Percentiles rank a stretch among this genome's conserved stretches.
Evolutionary conservation across 1,140 invertebrate genomes (phyloP).

Genomic region (Brachionus plicatilis): DNA sequence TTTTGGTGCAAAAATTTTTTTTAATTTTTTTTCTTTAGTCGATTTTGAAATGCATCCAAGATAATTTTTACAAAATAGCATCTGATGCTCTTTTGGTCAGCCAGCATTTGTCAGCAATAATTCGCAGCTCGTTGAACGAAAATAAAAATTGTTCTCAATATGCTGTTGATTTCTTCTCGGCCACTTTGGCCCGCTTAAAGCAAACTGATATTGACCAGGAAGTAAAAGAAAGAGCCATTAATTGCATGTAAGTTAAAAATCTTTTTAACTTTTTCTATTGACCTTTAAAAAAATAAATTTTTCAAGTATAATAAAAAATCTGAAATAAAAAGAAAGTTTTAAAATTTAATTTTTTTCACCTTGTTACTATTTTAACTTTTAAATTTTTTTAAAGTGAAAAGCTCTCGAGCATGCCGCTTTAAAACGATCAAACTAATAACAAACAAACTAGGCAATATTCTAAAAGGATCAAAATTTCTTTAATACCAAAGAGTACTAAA

Average conservation of each 20-base stretch:
- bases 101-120: conserved; percentile 87
- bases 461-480: too few species aligned
- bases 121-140: conserved; percentile 63
- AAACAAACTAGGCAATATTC: too few species aligned
- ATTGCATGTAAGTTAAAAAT: conserved; percentile 62
- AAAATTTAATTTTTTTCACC: too few species aligned
- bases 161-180: conserved; percentile 73
- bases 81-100: conserved; percentile 86
- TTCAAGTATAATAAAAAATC: too few species aligned
- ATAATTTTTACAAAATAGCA: conserved; percentile 96
- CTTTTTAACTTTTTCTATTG: neutral
- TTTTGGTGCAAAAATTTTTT: neutral
- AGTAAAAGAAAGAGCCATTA: conserved; percentile 93
- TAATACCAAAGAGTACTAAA: too few species aligned
- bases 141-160: conserved; percentile 72
- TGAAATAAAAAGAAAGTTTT: too few species aligned
- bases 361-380: too few species aligned
- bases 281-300: too few species aligned
- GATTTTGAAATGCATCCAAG: conserved; percentile 77
- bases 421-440: too few species aligned
- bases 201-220: conserved; percentile 97
- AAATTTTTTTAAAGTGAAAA: too few species aligned
- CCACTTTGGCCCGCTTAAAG: conserved; percentile 72
- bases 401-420: too few species aligned
- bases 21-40: conserved; percentile 56